Evolutionary conservation across 2,888 invertebrate genomes (phyloP).

Genomic region (Oscheius sp.): DNA sequence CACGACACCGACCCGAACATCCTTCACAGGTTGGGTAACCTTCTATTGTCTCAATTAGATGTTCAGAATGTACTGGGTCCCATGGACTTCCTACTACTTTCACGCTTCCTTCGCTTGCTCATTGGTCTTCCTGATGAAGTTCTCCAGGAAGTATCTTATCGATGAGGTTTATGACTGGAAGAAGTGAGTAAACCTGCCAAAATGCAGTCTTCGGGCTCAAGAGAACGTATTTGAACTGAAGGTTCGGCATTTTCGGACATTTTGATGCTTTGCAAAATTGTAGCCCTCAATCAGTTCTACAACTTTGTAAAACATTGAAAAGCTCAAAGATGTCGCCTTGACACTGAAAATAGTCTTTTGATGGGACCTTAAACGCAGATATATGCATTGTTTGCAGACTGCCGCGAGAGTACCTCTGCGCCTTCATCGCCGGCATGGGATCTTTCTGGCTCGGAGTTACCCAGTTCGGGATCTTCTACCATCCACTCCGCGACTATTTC

Average conservation of each 20-base stretch:
- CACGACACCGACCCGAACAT: slow-evolving; percentile 79
- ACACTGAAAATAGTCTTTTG: too few species aligned
- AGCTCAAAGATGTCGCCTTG: too few species aligned
- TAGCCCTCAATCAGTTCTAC: too few species aligned
- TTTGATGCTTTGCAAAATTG: too few species aligned
- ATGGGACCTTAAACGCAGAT: too few species aligned
- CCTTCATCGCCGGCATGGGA: slow-evolving; percentile 79
- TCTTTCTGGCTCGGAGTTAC: slow-evolving; percentile 83
- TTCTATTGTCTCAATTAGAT: neutral
- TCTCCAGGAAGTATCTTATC: slow-evolving; percentile 78
- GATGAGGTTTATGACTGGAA: slow-evolving; percentile 77
- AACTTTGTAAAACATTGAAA: too few species aligned
- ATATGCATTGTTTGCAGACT: slow-evolving; percentile 73
- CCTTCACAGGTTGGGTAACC: slow-evolving; percentile 61
- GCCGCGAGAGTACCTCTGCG: slow-evolving; percentile 77
- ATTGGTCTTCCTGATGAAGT: slow-evolving; percentile 81
- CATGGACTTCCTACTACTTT: slow-evolving; percentile 84
- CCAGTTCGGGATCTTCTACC: slow-evolving; percentile 83
- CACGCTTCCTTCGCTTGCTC: slow-evolving; percentile 83
- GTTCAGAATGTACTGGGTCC: slow-evolving; percentile 84
- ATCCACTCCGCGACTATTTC: slow-evolving; percentile 82
- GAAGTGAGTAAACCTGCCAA: slow-evolving; percentile 75
- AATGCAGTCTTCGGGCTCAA: neutral
- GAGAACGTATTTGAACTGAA: too few species aligned
- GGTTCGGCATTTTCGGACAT: too few species aligned